Base-by-base conservation (phyloP, 2,797 vertebrate genomes). In the Siniperca undulata region DNA sequence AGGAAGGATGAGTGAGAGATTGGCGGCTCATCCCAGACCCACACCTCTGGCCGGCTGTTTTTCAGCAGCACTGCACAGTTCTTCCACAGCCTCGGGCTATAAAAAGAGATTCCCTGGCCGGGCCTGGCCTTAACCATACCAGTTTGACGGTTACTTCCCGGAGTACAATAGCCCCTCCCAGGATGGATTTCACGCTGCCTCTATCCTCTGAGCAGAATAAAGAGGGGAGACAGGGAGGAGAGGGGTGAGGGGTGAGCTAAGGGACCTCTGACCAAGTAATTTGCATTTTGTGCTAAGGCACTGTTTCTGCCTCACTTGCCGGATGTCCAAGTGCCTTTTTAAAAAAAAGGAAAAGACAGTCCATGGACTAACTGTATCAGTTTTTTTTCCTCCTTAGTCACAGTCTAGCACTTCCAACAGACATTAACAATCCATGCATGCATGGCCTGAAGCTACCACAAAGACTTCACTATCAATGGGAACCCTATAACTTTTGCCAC, bases 391-490 rank as follows among this genome's bases (percentile, higher is more conserved):
- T 74, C 71, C 80, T 88, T 84, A 88, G 83, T 91, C 88, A 88
- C 90, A 90, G 79, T 65, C 59, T 84, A 83, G 82, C 87, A 81
- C 86, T 90, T 84, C 74, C 68, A 89, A 24, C 55, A 78, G 69
- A 86, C 91, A 90, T 94, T 92, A 92, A 91, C 81, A 93, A 86
- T 90, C 93, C 77, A 55, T 87, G 85, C 93, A 92, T 92, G 90
- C 89, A 77, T 42, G 61, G 83, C 81, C 76, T 71, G 78, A 77
- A 89, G 80, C 87, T 53, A 66, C 81, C 78, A 94, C 91, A 94
- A 94, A 95, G 86, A 88, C 84, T 34, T 66, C 80, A 62, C 87
- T 94, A 83, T 94, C 74, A 89, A 70, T 81, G 73, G 86, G 67
- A 74, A 76, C 69, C 55, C 78, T 68, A 70, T 70, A 61, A 65